Evolutionary conservation across 2,888 invertebrate genomes (phyloP), one percentile per base, ranked within the genome.

Genomic region (Nyleta sp.): DNA sequence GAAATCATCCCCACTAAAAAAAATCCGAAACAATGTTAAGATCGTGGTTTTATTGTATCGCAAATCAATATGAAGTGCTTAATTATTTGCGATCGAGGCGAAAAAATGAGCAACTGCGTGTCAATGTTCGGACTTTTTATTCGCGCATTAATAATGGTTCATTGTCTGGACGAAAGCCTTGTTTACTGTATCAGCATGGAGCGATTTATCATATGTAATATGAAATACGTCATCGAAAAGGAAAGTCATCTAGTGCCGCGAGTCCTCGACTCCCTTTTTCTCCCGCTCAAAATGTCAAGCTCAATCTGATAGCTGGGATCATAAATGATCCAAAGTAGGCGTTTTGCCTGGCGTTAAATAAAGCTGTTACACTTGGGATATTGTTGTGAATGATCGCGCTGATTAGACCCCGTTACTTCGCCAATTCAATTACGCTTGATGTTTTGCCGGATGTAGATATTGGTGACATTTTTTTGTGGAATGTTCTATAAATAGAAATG

Each of bases 191-290:
- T 60, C 60, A 50, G 15, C 20, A 20, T 4, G 15, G 44, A 48
- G 20, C 59, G 65, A 74, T 74, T 67, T 74, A 74, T 74, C 74
- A 74, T 74, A 67, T 59, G 67, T 67, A 60, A 60, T 60, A 59
- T 60, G 74, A 74, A 74, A 52, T 74, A 67, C 74, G 74, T 74
- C 74, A 74, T 67, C 67, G 74, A 60, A 67, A 74, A 74, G 74
- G 74, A 74, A 74, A 74, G 74, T 74, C 74, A 74, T 67, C 53
- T 15, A 53, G 60, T 17, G 62, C 74, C 53, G 52, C 59, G 44
- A 74, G 74, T 73, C 65, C 59, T 73, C 67, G 67, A 67, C 74
- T 67, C 67, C 73, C 67, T 73, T 74, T 74, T 74, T 74, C 65
- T 57, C 40, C 60, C 60, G 52, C 40, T 74, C 38, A 67, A 74